Conservation (phyloP, 1,140 invertebrate species). For the Linepithema humile region DNA sequence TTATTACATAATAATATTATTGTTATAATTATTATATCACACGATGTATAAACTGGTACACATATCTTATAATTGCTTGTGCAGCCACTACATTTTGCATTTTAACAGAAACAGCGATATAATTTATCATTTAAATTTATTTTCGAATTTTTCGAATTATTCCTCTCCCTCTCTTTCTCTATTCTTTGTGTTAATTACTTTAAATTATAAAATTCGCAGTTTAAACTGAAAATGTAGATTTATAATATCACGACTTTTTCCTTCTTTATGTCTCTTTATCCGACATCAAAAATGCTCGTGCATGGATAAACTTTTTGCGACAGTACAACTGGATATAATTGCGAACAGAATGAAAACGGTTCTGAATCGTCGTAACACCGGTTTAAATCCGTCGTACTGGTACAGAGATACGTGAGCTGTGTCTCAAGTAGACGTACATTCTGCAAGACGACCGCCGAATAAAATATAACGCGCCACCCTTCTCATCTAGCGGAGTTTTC, state of each 20-base stretch:
- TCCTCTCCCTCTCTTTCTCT: too few species aligned
- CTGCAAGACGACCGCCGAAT: slow-evolving; percentile 39
- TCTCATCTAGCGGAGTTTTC: slow-evolving; percentile 37
- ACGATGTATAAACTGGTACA: background rate
- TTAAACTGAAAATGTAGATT: background rate
- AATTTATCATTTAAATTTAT: too few species aligned
- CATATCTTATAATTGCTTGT: too few species aligned
- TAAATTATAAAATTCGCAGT: too few species aligned
- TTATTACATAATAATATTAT: background rate
- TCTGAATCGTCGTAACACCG: slow-evolving; percentile 39
- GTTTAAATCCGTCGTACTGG: slow-evolving; percentile 23
- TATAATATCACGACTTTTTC: background rate
- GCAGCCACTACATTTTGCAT: too few species aligned
- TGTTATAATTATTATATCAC: background rate
- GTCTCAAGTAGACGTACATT: slow-evolving; percentile 31
- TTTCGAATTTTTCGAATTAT: too few species aligned
- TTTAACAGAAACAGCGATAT: too few species aligned
- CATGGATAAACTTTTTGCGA: background rate
- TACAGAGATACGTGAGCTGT: slow-evolving; percentile 55
- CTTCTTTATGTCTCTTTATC: background rate
- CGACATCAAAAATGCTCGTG: background rate
- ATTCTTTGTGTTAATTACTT: too few species aligned
- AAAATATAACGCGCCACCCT: slow-evolving; percentile 27
- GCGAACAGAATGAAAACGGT: slow-evolving; percentile 15
- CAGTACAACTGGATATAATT: slow-evolving; percentile 36